Conservation (phyloP, 1,140 invertebrate genomes). For the Paramacrobiotus metropolitanus region DNA sequence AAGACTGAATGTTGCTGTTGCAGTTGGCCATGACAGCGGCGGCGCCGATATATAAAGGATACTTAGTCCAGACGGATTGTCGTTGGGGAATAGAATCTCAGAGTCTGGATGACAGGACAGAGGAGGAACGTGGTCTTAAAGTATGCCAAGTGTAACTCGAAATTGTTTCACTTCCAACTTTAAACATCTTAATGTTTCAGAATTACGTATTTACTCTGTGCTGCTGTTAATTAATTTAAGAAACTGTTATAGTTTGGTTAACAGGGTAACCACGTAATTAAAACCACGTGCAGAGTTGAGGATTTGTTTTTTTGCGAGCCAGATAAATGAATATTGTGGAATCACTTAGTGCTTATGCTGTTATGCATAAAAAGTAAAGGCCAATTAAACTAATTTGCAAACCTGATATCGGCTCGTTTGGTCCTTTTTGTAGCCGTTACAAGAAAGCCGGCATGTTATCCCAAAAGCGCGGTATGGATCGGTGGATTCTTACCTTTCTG, state of each 20-base stretch:
- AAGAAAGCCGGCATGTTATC: constrained; percentile 56
- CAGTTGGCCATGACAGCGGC: constrained; percentile 84
- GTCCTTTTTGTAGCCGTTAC: constrained; percentile 12
- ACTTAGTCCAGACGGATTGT: constrained; percentile 79
- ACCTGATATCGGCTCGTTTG: constrained; percentile 12
- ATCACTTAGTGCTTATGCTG: no score
- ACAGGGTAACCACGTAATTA: no score
- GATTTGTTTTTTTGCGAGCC: no score
- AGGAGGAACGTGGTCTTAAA: constrained; percentile 34
- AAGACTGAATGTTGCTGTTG: constrained; percentile 11
- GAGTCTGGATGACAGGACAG: constrained; percentile 82
- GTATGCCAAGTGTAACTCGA: no score
- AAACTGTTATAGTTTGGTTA: neutral
- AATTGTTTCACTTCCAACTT: no score
- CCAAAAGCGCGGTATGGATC: constrained; percentile 92
- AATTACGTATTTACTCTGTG: neutral
- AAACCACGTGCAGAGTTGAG: no score
- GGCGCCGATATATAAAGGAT: constrained; percentile 75
- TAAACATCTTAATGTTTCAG: neutral
- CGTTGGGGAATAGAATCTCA: constrained; percentile 84
- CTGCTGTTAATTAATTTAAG: neutral
- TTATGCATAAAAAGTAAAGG: neutral
- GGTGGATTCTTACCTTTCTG: constrained; percentile 84
- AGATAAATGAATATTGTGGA: no score
- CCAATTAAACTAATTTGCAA: constrained; percentile 41